phyloP scores from a whole-genome alignment of 2,888 invertebrate genomes.

The Thelaira solivaga region DNA sequence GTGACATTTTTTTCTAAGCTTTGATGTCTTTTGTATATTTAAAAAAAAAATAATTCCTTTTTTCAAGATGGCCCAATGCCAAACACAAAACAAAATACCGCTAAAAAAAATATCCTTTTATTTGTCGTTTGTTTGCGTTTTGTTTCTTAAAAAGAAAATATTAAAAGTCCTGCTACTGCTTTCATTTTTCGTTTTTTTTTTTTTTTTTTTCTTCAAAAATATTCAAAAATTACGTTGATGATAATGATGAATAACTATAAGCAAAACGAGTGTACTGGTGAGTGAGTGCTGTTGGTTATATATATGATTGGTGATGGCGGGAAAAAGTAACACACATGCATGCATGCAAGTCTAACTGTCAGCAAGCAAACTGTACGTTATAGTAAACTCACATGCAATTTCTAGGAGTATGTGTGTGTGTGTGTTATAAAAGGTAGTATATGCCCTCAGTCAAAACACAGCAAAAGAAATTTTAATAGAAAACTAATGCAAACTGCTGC shows the following conservation, averaged over 20 bases:
- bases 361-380: conserved; percentile 40
- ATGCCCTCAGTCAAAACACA: conserved; percentile 63
- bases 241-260: conserved; percentile 17
- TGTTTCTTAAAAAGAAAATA: not conserved
- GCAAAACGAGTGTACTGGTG: no score
- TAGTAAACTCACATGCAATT: conserved; percentile 50
- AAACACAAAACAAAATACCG: conserved; percentile 28
- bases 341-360: no score
- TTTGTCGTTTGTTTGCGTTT: conserved; percentile 41
- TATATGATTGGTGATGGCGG: conserved; percentile 50
- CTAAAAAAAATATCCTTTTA: conserved; percentile 43
- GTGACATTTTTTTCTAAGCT: no score
- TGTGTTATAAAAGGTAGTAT: conserved; percentile 54
- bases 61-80: conserved; percentile 45
- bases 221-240: not conserved
- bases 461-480: conserved; percentile 47
- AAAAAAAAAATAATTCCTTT: not conserved
- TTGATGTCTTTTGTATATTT: not conserved
- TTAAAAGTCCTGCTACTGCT: not conserved
- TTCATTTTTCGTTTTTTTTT: not conserved
- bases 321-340: conserved; percentile 41
- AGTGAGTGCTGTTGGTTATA: conserved; percentile 9
- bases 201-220: not conserved
- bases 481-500: conserved; percentile 32
- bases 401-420: conserved; percentile 22